A percentile compares a stretch with the other conserved stretches of the same genome.
phyloP scores from a whole-genome alignment of 2,113 vertebrate genomes.

The Hemiscyllium ocellatum region DNA sequence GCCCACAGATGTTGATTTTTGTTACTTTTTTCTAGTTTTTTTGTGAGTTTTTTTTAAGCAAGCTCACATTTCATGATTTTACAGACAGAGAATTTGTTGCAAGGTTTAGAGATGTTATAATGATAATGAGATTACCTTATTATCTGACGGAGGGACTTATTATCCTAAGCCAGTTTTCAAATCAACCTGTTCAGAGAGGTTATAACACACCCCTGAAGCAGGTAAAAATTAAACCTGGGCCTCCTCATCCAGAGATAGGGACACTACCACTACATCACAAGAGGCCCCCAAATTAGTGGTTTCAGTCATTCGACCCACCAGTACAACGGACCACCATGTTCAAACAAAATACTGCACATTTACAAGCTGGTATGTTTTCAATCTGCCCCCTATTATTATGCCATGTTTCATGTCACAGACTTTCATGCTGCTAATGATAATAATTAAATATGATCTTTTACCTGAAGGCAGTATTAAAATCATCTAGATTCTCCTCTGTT shows the following conservation, averaged over 20 bases:
- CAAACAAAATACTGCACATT: background rate
- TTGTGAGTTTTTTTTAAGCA: no score
- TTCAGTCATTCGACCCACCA: background rate
- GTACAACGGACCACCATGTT: background rate
- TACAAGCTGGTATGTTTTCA: background rate
- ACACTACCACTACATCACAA: no score
- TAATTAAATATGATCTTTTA: background rate
- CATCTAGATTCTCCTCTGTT: constrained; percentile 50
- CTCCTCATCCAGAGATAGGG: no score
- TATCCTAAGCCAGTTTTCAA: background rate
- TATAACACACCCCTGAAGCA: no score
- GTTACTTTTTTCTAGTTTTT: no score
- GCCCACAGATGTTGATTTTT: no score
- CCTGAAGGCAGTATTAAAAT: constrained; percentile 40
- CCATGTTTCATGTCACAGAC: background rate
- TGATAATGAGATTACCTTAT: background rate
- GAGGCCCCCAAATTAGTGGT: background rate
- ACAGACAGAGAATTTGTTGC: no score
- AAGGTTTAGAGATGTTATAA: background rate
- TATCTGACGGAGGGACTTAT: background rate
- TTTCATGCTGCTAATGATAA: background rate
- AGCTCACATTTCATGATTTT: no score
- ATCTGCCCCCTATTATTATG: background rate
- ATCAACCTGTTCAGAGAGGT: no score
- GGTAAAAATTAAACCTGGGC: no score